A percentile compares a stretch with the other conserved stretches of the same genome.
Evolutionary conservation across 2,888 invertebrate genomes (phyloP).

Genomic region (Hydraecia micacea): DNA sequence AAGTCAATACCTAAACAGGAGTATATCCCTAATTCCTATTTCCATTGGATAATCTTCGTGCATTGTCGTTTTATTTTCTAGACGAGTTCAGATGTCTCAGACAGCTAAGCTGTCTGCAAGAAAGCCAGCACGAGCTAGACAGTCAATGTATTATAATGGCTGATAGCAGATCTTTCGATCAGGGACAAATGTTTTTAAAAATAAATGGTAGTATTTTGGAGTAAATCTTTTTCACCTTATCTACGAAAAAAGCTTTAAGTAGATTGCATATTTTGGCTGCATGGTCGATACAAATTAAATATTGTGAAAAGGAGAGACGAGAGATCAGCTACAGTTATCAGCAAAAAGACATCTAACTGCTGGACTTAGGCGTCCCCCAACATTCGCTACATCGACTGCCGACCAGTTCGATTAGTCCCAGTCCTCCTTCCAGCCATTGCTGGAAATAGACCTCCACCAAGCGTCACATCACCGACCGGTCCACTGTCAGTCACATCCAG

Average conservation of each 20-base stretch:
- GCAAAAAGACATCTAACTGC: neutral
- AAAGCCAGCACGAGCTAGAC: constrained; percentile 14
- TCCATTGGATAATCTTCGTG: neutral
- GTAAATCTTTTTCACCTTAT: neutral
- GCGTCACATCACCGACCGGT: neutral
- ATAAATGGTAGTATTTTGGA: neutral
- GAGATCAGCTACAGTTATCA: neutral
- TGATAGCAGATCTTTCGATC: constrained; percentile 20
- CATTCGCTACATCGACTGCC: neutral
- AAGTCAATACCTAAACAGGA: too few relatives aligned
- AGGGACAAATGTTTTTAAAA: constrained; percentile 4
- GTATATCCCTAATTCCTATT: neutral
- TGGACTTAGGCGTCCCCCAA: too few relatives aligned
- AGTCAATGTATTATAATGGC: constrained; percentile 39
- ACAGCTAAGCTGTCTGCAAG: constrained; percentile 14
- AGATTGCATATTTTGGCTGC: neutral
- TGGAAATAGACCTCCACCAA: neutral
- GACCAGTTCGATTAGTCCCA: too few relatives aligned
- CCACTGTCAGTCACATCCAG: neutral
- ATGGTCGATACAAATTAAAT: neutral
- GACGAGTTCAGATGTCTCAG: constrained; percentile 5
- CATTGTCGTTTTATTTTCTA: constrained; percentile 37
- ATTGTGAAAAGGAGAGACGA: neutral
- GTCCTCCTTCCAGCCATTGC: too few relatives aligned
- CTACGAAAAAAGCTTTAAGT: neutral